Base-by-base conservation (phyloP, 1,140 invertebrate genomes). In the Drepana arcuata region DNA sequence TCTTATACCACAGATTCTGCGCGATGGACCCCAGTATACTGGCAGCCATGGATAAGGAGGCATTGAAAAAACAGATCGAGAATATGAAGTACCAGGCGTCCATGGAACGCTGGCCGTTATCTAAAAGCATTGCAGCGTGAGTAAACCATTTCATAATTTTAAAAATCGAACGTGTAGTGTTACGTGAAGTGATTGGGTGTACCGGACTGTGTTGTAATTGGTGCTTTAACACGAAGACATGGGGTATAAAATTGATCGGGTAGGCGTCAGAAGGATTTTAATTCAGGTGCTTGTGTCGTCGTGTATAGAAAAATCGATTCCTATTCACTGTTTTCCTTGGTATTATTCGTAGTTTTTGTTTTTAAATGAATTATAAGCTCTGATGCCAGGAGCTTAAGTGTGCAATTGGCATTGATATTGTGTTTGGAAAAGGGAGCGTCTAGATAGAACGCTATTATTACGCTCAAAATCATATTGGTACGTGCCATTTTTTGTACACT, bases 41-140 rank as follows among this genome's bases (percentile, higher is more conserved):
- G 73, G 91, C 92, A 89, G 90, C 88, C 88, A 97, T 97, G 94
- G 95, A 97, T 87, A 95, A 95, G 88, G 95, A 96, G 90, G 93
- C 93, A 88, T 86, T 97, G 84, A 94, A 94, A 87, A 96, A 96
- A 88, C 95, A 97, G 88, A 96, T 97, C 77, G 94, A 96, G 83
- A 96, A 96, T 85, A 95, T 97, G 93, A 95, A 95, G 86, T 95
- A 95, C 85, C 95, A 96, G 83, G 93, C 93, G 41, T 91, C 93
- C 63, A 96, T 97, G 95, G 94, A 96, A 86, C 91, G 94, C 82
- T 96, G 94, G 94, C 93, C 93, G 32, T 86, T 96, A 42, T 95
- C 94, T 64, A 95, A 94, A 86, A 94, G 93, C 79, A 96, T 97
- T 77, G 90, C 93, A 68, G 94, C 94, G 95, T 96, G 89, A 96